Evolutionary conservation across 2,888 invertebrate species (phyloP).

Genomic region (Catonia carolina): DNA sequence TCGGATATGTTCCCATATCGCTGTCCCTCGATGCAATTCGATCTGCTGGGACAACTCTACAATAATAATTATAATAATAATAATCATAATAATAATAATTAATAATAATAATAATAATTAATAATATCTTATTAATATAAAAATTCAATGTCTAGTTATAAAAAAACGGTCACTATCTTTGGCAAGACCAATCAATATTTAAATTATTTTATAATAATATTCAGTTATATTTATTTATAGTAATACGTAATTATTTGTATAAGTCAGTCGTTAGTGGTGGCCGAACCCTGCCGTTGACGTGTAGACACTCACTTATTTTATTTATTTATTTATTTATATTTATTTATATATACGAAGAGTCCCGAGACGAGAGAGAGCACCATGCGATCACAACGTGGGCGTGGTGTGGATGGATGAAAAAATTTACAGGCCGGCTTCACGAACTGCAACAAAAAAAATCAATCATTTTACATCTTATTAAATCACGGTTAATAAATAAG

Average conservation of each 20-base stretch:
- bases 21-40: background rate
- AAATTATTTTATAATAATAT: constrained; percentile 33
- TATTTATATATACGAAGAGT: constrained; percentile 25
- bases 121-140: constrained; percentile 30
- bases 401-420: constrained; percentile 12
- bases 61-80: no score
- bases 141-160: constrained; percentile 35
- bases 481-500: no score
- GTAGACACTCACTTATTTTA: background rate
- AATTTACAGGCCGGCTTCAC: constrained; percentile 31
- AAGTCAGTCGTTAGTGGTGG: constrained; percentile 33
- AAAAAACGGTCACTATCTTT: constrained; percentile 34
- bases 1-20: background rate
- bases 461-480: no score
- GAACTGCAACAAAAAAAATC: constrained; percentile 27
- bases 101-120: no score
- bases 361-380: constrained; percentile 30
- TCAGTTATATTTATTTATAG: constrained; percentile 30
- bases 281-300: constrained; percentile 3
- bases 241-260: constrained; percentile 32
- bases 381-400: constrained; percentile 20
- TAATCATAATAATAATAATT: no score
- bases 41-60: constrained; percentile 6
- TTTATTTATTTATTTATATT: constrained; percentile 3
- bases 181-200: constrained; percentile 32